Base-by-base conservation (phyloP, 2,113 vertebrate species). In the Hyperoodon ampullatus region DNA sequence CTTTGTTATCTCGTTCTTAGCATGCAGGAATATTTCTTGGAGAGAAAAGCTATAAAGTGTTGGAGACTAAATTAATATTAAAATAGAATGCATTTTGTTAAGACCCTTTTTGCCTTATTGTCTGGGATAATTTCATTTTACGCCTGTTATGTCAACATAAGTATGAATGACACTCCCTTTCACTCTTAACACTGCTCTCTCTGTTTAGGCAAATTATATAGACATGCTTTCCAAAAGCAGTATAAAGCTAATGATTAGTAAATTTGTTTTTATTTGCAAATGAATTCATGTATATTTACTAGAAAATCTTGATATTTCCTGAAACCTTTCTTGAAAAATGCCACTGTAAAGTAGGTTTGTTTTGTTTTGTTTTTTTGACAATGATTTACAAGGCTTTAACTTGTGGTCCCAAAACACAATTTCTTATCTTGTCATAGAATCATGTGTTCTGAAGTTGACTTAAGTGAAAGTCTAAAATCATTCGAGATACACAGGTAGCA, bases 31-130 rank as follows among this genome's bases (percentile, higher is more conserved):
- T 65, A 65, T 77, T 80, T 95, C 74, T 87, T 80, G 9, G 13
- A 85, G 15, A 95, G 47, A 94, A 91, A 95, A 60, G 14, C 42
- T 88, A 26, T 24, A 77, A 65, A 55, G 50, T 96, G 19, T 42
- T 88, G 2, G 44, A 96, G 50, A 95, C 65, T 61, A 71, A 63
- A 30, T 91, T 86, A 96, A 77, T 74, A 60, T 70, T 83, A 91
- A 91, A 68, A 97, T 23, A 71, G 23, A 94, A 61, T 39, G 6
- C 68, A 68, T 91, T 80, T 93, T 94, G 39, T 81, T 72, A 77
- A 50, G 13, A 28, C 35, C 24, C 14, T 61, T 71, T 88, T 85
- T 86, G 24, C 58, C 16, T 77, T 63, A 47, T n/a, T 95, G 13
- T 21, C 39, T 61, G 16, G 39, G 0, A 88, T 93, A 85, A 93